Evolutionary conservation across 2,113 vertebrate species (phyloP).

Genomic region (Jacana jacana): DNA sequence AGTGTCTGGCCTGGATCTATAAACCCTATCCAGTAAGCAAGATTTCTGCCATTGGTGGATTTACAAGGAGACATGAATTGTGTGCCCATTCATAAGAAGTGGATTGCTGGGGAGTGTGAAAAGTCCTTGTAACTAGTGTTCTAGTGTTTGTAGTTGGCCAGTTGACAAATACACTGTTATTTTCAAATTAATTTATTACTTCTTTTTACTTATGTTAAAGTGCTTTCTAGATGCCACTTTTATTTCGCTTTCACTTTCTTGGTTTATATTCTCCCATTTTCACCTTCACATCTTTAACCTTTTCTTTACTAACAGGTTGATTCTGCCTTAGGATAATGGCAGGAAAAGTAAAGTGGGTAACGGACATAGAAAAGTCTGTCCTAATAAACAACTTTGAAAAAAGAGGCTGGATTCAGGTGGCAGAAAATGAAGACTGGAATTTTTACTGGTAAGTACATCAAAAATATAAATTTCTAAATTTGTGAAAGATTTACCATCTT

Average conservation of each 20-base stretch:
- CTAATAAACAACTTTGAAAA: slow-evolving; percentile 99
- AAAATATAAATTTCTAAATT: neutral
- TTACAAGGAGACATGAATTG: neutral
- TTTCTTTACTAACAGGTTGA: neutral
- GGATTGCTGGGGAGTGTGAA: neutral
- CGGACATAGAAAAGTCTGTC: slow-evolving; percentile 97
- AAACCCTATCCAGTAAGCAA: neutral
- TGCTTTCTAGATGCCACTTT: neutral
- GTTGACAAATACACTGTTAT: neutral
- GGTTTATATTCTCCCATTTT: neutral
- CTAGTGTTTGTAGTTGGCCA: neutral
- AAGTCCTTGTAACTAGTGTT: neutral
- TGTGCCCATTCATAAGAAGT: neutral
- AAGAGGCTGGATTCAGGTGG: slow-evolving; percentile 91
- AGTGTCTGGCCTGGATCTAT: neutral
- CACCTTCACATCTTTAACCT: neutral
- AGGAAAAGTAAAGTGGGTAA: slow-evolving; percentile 97
- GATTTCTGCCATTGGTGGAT: neutral
- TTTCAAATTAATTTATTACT: neutral
- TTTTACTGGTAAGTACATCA: slow-evolving; percentile 88
- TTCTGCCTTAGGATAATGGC: slow-evolving; percentile 80
- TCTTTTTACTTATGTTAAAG: neutral
- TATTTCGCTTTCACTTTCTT: neutral
- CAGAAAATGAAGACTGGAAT: slow-evolving; percentile 96
- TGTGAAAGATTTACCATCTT: neutral